Base-by-base conservation (phyloP, 2,113 vertebrate species). In the Dolichallabes microphthalmus region DNA sequence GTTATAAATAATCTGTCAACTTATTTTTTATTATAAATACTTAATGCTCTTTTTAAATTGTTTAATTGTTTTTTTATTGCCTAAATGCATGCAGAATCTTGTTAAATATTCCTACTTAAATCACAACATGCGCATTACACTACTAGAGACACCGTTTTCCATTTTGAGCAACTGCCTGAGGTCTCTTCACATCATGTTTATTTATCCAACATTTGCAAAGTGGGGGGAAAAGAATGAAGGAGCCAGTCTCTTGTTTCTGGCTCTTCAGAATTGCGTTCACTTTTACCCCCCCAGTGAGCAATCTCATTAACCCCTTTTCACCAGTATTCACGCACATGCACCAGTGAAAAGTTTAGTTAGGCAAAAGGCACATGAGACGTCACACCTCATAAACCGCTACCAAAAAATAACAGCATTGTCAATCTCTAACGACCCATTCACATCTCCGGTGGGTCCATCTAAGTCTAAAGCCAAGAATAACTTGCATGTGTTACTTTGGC, bases 171-270 rank as follows among this genome's bases (percentile, higher is more conserved):
- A 4, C 55, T 73, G 13, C 58, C 69, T 86, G 73, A 55, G 69
- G 57, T 79, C 83, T 50, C 39, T 60, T 64, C 27, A 77, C 19
- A 63, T 74, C 50, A 64, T 81, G 82, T 89, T 87, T 89, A 87
- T 87, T 89, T 89, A 69, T 77, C 75, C 52, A 64, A 30, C 35
- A 75, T 85, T 52, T 83, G 52, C 66, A 73, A 68, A 66, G 84
- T 60, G 27, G 57, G 20, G 53, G n/a, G 53, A 73, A 60, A 55
- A 39, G 57, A 53, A 80, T 25, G 52, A 64, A 10, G 20, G 68
- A 80, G 22, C 35, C 39, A 77, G 63, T 58, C 57, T 80, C n/a
- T 79, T 71, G 55, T 82, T 82, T 64, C 81, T 69, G 74, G 76
- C 63, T 79, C 80, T 78, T 60, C 58, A 68, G 68, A 79, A 25